phyloP scores from a whole-genome alignment of 1,140 invertebrate genomes.

The Plutomurus gul region DNA sequence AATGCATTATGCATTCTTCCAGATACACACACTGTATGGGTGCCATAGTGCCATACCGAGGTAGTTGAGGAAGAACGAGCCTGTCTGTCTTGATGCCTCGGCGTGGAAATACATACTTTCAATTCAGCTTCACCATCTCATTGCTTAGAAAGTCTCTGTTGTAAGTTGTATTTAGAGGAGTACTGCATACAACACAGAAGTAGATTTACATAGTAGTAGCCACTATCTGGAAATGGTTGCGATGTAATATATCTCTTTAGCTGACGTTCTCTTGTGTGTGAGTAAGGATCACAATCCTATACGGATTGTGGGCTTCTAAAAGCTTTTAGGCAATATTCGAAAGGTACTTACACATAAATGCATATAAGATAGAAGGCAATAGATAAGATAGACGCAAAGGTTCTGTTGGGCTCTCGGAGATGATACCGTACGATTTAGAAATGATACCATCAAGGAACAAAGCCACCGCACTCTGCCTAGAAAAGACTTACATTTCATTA shows the following conservation, averaged over 20 bases:
- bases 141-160: background rate
- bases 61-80: too few relatives aligned
- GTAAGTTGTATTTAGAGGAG: background rate
- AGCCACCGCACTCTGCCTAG: background rate
- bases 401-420: background rate
- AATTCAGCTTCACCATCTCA: slow-evolving; percentile 3
- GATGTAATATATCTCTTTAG: too few relatives aligned
- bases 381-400: background rate
- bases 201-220: too few relatives aligned
- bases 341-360: background rate
- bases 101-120: background rate
- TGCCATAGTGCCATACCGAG: background rate
- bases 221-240: too few relatives aligned
- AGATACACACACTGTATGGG: background rate
- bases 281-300: too few relatives aligned
- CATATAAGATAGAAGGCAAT: too few relatives aligned
- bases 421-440: background rate
- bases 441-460: background rate
- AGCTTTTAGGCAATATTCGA: background rate
- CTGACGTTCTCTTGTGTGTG: too few relatives aligned
- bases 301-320: background rate
- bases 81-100: slow-evolving; percentile 2
- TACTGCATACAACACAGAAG: background rate
- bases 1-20: slow-evolving; percentile 15
- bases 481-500: background rate